Conservation (phyloP, 2,888 invertebrate species). For the Lepidonotus clava region DNA sequence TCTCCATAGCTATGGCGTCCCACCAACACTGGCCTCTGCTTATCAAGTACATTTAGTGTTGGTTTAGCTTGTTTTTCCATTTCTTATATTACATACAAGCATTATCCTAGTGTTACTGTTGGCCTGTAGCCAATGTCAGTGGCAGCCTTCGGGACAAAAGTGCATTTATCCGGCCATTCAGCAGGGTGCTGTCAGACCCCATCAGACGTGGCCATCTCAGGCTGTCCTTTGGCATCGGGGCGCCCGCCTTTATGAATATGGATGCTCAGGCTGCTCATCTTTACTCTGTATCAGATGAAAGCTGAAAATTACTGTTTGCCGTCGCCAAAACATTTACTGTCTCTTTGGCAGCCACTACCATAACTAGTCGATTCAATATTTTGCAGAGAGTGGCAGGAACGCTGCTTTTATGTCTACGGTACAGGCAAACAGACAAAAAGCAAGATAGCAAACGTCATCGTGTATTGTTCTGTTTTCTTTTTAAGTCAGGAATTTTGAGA, state of each 20-base stretch:
- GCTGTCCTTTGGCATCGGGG: neutral
- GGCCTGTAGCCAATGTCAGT: neutral
- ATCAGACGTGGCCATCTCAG: neutral
- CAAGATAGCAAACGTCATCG: neutral
- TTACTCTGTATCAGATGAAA: constrained; percentile 30
- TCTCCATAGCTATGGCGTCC: too few relatives aligned
- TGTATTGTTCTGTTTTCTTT: neutral
- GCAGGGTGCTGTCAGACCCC: neutral
- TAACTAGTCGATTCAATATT: neutral
- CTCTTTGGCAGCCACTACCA: neutral
- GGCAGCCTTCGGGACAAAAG: neutral
- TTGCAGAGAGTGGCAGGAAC: neutral
- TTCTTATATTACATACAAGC: too few relatives aligned
- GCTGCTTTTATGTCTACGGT: neutral
- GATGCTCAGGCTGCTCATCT: neutral
- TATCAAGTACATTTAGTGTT: too few relatives aligned
- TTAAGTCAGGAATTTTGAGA: neutral
- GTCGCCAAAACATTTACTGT: constrained; percentile 21
- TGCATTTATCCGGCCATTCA: neutral
- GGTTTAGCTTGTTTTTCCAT: too few relatives aligned
- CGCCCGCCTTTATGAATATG: constrained; percentile 17
- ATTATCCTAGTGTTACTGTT: too few relatives aligned
- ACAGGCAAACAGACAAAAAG: neutral
- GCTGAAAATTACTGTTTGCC: constrained; percentile 25
- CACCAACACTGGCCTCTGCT: too few relatives aligned